These are phyloP conservation scores for Drosophila quadrilineata DNA, from an alignment of 1,140 invertebrate genomes.

Conservation along the genomic window DNA sequence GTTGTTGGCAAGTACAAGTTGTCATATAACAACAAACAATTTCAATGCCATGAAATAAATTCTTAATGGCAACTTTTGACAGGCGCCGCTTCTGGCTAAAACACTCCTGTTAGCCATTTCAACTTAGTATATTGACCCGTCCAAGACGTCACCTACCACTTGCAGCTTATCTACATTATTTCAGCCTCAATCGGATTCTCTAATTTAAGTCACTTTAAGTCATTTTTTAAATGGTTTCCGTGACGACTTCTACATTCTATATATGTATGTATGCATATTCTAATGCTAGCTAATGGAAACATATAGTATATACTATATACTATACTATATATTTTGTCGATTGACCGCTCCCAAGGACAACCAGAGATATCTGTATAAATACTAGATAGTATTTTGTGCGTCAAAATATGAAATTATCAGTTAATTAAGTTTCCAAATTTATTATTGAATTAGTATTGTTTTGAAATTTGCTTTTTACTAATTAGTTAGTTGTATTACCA, in stretches of 20 bases:
- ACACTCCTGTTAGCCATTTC: too few relatives aligned
- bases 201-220: constrained; percentile 52
- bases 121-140: too few relatives aligned
- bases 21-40: too few relatives aligned
- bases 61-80: constrained; percentile 67
- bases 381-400: too few relatives aligned
- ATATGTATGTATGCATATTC: constrained; percentile 36
- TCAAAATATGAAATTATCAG: too few relatives aligned
- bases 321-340: too few relatives aligned
- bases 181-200: constrained; percentile 56
- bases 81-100: constrained; percentile 44
- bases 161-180: constrained; percentile 35
- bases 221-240: constrained; percentile 53
- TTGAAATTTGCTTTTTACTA: too few relatives aligned
- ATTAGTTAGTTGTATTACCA: too few relatives aligned
- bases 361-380: not conserved
- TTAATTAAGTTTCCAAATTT: too few relatives aligned
- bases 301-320: too few relatives aligned
- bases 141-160: constrained; percentile 11
- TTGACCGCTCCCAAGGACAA: constrained; percentile 29
- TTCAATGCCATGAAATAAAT: constrained; percentile 69
- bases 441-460: too few relatives aligned
- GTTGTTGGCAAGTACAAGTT: constrained; percentile 36
- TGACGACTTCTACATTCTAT: constrained; percentile 46
- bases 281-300: too few relatives aligned